phyloP scores from a whole-genome alignment of 2,888 invertebrate species.

The Pollenia angustigena region DNA sequence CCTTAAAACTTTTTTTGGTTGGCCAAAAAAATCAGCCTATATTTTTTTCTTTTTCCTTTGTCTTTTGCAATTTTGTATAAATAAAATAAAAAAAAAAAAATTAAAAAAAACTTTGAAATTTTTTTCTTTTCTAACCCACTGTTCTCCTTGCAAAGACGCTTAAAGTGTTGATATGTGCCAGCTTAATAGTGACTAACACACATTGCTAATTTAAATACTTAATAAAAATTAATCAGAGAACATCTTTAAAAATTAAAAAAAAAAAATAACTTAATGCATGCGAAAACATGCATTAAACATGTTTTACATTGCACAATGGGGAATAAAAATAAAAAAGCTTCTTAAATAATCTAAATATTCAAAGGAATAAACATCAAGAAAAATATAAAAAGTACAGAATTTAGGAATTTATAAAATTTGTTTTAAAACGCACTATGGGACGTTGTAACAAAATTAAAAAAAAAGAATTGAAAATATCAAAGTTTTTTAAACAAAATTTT shows the following conservation, averaged over 20 bases:
- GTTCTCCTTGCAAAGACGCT: not conserved
- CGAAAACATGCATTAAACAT: not conserved
- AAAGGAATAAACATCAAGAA: too few species aligned
- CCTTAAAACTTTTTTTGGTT: too few species aligned
- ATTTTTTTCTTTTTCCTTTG: not conserved
- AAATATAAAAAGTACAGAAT: too few species aligned
- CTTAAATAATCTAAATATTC: not conserved
- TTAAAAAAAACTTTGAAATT: not conserved
- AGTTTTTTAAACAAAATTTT: too few species aligned
- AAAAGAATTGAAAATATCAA: too few species aligned
- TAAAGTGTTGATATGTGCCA: not conserved
- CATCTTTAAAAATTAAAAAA: not conserved
- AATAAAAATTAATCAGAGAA: slow-evolving; percentile 4
- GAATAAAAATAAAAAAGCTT: not conserved
- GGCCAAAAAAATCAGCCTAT: too few species aligned
- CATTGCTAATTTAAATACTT: slow-evolving; percentile 37
- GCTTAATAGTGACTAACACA: slow-evolving; percentile 31
- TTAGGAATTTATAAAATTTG: too few species aligned
- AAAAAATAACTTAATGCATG: not conserved
- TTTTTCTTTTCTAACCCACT: slow-evolving; percentile 11
- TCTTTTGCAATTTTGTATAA: not conserved
- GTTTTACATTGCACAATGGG: not conserved
- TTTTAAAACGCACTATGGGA: slow-evolving; percentile 1
- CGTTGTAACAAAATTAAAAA: too few species aligned
- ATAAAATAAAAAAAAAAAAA: not conserved